phyloP scores from a whole-genome alignment of 2,113 vertebrate genomes.

The Silurus asotus region DNA sequence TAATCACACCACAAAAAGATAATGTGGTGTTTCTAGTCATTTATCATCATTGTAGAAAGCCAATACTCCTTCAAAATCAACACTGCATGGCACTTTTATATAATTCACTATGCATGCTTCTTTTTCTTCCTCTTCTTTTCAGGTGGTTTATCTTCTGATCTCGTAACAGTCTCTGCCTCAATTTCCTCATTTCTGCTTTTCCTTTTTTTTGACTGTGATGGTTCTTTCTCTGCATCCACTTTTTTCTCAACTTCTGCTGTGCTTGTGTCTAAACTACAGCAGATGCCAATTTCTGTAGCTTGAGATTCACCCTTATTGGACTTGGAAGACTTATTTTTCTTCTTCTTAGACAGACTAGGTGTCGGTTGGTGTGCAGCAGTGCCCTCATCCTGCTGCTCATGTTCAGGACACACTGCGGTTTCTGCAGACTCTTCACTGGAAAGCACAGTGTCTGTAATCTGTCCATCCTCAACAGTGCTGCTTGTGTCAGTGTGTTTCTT shows the following conservation, averaged over 20 bases:
- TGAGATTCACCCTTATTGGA: background rate
- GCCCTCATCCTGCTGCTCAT: constrained; percentile 14
- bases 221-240: background rate
- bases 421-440: constrained; percentile 18
- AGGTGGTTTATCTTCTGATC: background rate
- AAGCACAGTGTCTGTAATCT: background rate
- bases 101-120: constrained; percentile 33
- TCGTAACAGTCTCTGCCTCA: background rate
- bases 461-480: background rate
- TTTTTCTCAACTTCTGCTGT: background rate
- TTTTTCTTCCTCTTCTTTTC: constrained; percentile 56
- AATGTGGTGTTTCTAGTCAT: background rate
- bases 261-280: background rate
- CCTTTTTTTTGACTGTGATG: constrained; percentile 41
- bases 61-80: background rate
- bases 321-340: constrained; percentile 54
- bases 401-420: background rate
- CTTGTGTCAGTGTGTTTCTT: constrained; percentile 27
- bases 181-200: constrained; percentile 19
- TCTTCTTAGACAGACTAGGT: constrained; percentile 46
- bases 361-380: background rate
- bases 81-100: background rate
- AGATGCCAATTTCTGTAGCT: background rate
- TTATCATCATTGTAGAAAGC: background rate
- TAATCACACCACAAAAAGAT: background rate